Evolutionary conservation across 1,140 invertebrate genomes (phyloP).

Genomic region (Aphis craccivora): DNA sequence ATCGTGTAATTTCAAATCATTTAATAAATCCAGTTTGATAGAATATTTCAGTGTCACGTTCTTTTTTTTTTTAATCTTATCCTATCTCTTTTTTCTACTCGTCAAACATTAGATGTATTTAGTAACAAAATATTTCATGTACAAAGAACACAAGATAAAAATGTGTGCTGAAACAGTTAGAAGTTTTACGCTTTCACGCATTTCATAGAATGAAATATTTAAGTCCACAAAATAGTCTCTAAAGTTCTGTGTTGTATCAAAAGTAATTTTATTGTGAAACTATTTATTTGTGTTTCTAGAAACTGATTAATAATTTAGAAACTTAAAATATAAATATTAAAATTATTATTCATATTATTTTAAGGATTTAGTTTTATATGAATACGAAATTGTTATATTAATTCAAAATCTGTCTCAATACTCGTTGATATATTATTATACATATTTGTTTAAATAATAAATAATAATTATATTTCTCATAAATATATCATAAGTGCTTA

Average conservation of each 20-base stretch:
- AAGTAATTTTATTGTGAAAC: conserved; percentile 1
- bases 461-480: not conserved
- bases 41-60: not conserved
- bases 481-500: not conserved
- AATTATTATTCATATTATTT: not conserved
- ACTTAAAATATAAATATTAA: not conserved
- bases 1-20: not conserved
- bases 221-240: not conserved
- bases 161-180: not conserved
- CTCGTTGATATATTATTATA: not conserved
- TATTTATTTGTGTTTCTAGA: not conserved
- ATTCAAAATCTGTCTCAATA: not conserved
- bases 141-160: not conserved
- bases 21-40: not conserved
- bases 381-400: not conserved
- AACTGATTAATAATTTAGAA: not conserved
- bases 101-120: not conserved
- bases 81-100: not conserved
- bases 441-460: not conserved
- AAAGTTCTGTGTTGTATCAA: not conserved
- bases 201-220: not conserved
- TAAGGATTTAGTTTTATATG: not conserved
- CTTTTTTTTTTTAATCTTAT: not conserved
- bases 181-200: not conserved
- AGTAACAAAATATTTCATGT: not conserved